Conservation (phyloP, 2,888 invertebrate species). For the Pelosia muscerda region DNA sequence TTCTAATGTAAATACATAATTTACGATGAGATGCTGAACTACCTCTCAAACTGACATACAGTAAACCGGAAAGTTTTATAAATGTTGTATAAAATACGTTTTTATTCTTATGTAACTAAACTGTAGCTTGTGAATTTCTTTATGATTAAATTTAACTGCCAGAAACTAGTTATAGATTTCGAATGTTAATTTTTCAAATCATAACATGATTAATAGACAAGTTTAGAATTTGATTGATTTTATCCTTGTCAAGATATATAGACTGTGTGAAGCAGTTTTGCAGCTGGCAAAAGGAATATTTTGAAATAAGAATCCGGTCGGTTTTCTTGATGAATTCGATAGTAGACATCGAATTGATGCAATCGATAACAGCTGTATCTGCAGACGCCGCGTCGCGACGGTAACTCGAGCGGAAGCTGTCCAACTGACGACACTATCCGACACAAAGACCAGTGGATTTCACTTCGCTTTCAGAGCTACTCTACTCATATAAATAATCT, state of each 20-base stretch:
- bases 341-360: slow-evolving; percentile 43
- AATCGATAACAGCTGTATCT: slow-evolving; percentile 53
- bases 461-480: slow-evolving; percentile 29
- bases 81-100: too few relatives aligned
- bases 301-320: background rate
- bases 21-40: too few relatives aligned
- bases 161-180: background rate
- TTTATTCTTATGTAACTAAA: too few relatives aligned
- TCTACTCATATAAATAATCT: slow-evolving; percentile 15
- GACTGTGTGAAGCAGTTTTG: background rate
- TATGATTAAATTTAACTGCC: background rate
- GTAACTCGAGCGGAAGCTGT: slow-evolving; percentile 64
- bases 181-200: background rate
- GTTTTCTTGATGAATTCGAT: slow-evolving; percentile 22
- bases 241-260: background rate
- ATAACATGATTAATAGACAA: background rate
- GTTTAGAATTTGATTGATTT: background rate
- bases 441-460: slow-evolving; percentile 39
- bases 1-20: too few relatives aligned
- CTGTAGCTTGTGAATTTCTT: background rate
- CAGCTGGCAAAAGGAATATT: background rate
- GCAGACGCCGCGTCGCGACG: slow-evolving; percentile 36
- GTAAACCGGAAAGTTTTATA: too few relatives aligned
- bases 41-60: too few relatives aligned
- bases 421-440: slow-evolving; percentile 46